A percentile compares a stretch with the other conserved stretches of the same genome.
Evolutionary conservation across 2,797 vertebrate genomes (phyloP).

Genomic region (Sciurus vulgaris): DNA sequence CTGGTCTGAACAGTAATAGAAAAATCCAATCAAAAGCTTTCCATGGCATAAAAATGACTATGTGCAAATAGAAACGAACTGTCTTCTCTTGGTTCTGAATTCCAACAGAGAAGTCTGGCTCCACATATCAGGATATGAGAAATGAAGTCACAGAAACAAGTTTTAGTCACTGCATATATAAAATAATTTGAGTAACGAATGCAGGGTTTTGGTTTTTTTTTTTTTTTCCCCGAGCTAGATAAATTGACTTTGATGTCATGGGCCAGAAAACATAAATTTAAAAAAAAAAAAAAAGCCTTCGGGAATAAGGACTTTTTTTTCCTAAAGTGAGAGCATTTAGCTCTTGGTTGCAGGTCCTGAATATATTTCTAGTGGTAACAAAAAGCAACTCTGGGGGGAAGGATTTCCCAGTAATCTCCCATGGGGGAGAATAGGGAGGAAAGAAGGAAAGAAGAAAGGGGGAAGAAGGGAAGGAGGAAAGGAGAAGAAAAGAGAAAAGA

Average conservation of each 20-base stretch:
- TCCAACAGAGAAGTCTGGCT: slow-evolving; percentile 22
- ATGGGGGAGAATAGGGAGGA: neutral
- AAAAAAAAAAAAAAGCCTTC: neutral
- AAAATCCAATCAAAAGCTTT: slow-evolving; percentile 48
- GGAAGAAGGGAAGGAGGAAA: neutral
- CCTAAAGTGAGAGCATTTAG: slow-evolving; percentile 15
- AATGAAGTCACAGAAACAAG: neutral
- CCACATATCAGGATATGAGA: neutral
- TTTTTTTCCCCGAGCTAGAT: slow-evolving; percentile 43
- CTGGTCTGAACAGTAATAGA: neutral
- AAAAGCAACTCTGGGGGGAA: neutral
- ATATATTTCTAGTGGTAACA: slow-evolving; percentile 5
- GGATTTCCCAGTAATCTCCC: neutral
- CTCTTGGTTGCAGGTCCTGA: neutral
- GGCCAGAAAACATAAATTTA: neutral
- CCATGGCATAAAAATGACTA: slow-evolving; percentile 57
- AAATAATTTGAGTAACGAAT: slow-evolving; percentile 75
- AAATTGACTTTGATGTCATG: slow-evolving; percentile 42
- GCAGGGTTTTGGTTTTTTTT: neutral
- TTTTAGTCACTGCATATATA: slow-evolving; percentile 3
- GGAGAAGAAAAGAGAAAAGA: too few species aligned
- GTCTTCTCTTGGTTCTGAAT: slow-evolving; percentile 59
- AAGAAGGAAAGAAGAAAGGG: fast-evolving
- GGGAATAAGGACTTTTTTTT: neutral
- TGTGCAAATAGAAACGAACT: slow-evolving; percentile 47